These are phyloP conservation scores for Lasiurus borealis DNA, from an alignment of 2,113 vertebrate genomes.

Conservation along the genomic window DNA sequence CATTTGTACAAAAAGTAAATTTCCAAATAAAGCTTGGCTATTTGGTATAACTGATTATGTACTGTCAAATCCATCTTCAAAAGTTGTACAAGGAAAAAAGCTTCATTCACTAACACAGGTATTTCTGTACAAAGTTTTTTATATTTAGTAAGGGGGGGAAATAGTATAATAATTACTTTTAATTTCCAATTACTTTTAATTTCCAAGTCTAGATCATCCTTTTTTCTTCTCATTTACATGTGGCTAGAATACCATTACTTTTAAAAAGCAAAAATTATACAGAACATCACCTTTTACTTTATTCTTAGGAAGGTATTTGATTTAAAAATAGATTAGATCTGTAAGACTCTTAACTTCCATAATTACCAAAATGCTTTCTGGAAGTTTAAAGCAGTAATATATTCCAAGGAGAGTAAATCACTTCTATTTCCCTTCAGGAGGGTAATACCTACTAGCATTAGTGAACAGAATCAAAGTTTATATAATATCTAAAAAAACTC, in stretches of 20 bases:
- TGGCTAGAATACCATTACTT: slow-evolving; percentile 45
- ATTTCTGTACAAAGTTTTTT: slow-evolving; percentile 60
- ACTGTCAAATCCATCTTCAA: slow-evolving; percentile 68
- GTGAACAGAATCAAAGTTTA: slow-evolving; percentile 54
- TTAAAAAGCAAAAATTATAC: slow-evolving; percentile 47
- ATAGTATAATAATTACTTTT: slow-evolving; percentile 50
- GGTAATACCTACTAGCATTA: neutral
- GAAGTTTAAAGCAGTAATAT: neutral
- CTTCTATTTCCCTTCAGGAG: slow-evolving; percentile 25
- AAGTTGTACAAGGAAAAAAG: slow-evolving; percentile 53
- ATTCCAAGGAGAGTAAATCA: neutral
- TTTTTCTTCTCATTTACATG: slow-evolving; percentile 36
- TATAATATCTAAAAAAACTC: slow-evolving; percentile 2
- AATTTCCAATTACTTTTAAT: too few relatives aligned
- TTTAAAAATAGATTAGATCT: slow-evolving; percentile 39
- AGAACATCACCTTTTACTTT: slow-evolving; percentile 55
- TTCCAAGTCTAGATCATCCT: slow-evolving; percentile 25
- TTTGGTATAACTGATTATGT: slow-evolving; percentile 63
- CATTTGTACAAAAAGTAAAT: slow-evolving; percentile 79
- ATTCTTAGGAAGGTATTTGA: slow-evolving; percentile 53
- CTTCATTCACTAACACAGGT: slow-evolving; percentile 2
- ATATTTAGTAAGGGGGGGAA: slow-evolving; percentile 37
- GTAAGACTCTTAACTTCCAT: slow-evolving; percentile 11
- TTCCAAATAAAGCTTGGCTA: slow-evolving; percentile 77
- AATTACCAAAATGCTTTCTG: slow-evolving; percentile 32